Conservation (phyloP, 64 coral and sea anemone genomes). For the Actinia equina region DNA sequence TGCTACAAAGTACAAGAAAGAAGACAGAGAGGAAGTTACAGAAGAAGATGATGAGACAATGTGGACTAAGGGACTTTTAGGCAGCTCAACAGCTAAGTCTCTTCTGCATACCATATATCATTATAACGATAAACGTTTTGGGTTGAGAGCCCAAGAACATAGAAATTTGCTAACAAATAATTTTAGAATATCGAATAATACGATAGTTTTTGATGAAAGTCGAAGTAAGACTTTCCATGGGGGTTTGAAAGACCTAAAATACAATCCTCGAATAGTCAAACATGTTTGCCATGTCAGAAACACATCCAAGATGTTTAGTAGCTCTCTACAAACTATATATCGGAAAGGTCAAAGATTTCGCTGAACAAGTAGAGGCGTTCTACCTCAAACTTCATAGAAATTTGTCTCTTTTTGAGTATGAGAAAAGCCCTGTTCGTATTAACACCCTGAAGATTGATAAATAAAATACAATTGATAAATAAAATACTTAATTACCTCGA, state of each 20-base stretch:
- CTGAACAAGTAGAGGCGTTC: constrained; percentile 22
- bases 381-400: constrained; percentile 36
- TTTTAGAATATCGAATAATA: neutral
- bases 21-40: constrained; percentile 32
- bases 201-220: constrained; percentile 30
- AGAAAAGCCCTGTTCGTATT: constrained; percentile 42
- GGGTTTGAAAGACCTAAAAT: constrained; percentile 44
- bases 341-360: constrained; percentile 17
- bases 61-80: constrained; percentile 46
- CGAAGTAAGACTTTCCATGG: constrained; percentile 45
- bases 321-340: constrained; percentile 56
- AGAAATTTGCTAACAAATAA: neutral
- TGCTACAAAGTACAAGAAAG: constrained; percentile 21
- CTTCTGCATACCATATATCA: constrained; percentile 40
- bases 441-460: constrained; percentile 29
- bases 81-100: constrained; percentile 20
- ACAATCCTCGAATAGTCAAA: constrained; percentile 16
- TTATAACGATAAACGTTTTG: constrained; percentile 39
- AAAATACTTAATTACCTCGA: no score
- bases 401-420: constrained; percentile 31
- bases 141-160: constrained; percentile 31
- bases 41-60: constrained; percentile 58
- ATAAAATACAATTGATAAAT: no score
- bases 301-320: constrained; percentile 35
- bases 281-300: constrained; percentile 41